A percentile compares a stretch with the other conserved stretches of the same genome.
Conservation (phyloP, 2,113 vertebrate species). For the Engystomops pustulosus region DNA sequence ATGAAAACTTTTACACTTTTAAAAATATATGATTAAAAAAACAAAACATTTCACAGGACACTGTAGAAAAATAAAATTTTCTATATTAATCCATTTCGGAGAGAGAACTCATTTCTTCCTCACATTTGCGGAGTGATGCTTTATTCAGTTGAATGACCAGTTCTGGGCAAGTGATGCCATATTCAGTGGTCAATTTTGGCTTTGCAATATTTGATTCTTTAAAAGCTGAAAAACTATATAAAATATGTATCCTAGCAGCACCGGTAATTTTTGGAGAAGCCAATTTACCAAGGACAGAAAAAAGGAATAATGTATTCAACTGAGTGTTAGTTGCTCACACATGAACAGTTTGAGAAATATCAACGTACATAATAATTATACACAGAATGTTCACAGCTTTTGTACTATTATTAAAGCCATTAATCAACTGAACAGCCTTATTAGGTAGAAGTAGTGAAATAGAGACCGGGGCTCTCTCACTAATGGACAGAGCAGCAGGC, state of each 20-base stretch:
- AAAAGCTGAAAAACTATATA: not conserved
- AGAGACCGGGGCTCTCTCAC: too few relatives aligned
- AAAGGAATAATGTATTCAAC: not conserved
- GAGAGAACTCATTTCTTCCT: not conserved
- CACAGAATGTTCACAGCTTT: not conserved
- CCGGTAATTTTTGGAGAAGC: not conserved
- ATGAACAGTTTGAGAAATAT: not conserved
- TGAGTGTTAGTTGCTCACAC: not conserved
- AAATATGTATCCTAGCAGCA: not conserved
- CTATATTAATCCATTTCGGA: not conserved
- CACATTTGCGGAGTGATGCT: not conserved
- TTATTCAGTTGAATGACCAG: conserved; percentile 9
- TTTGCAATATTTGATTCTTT: conserved; percentile 8
- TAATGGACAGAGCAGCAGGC: too few relatives aligned
- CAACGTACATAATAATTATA: not conserved
- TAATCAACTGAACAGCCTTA: not conserved
- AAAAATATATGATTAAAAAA: too few relatives aligned
- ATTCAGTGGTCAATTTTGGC: conserved; percentile 11
- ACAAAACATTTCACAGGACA: too few relatives aligned
- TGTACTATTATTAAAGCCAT: not conserved
- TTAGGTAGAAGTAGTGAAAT: too few relatives aligned
- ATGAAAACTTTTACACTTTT: too few relatives aligned
- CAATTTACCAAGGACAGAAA: not conserved
- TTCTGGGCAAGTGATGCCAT: not conserved
- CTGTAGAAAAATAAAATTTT: not conserved